Conservation (phyloP, 92 coral and sea anemone species). For the Phenganax subtilis region DNA sequence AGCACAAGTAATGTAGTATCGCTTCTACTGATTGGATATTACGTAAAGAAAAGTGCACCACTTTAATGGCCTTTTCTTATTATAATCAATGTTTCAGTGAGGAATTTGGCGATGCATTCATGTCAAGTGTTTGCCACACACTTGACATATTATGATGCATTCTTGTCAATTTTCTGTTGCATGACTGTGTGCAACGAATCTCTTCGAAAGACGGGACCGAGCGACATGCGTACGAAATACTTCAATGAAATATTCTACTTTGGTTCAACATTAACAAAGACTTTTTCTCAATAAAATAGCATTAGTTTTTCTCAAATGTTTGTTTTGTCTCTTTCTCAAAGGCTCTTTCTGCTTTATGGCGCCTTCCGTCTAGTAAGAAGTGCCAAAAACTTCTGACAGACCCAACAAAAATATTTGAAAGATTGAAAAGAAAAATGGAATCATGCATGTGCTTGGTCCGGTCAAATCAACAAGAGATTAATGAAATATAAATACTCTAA, state of each 20-base stretch:
- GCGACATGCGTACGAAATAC: background rate
- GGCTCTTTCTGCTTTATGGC: background rate
- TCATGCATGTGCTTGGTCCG: conserved; percentile 1
- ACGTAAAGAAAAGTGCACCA: no score
- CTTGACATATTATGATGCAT: background rate
- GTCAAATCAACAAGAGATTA: conserved; percentile 8
- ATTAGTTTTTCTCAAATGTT: background rate
- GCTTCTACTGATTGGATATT: no score
- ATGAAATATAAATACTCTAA: background rate
- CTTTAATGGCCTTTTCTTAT: no score
- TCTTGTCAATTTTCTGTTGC: background rate
- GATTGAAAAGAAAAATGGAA: background rate
- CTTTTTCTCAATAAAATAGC: background rate
- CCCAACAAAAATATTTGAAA: background rate
- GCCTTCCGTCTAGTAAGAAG: background rate
- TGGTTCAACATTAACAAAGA: no score
- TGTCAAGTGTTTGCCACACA: background rate
- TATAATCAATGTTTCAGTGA: no score
- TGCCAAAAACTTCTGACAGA: background rate
- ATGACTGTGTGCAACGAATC: background rate
- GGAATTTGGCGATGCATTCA: no score
- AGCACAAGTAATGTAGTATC: no score
- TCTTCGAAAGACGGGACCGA: background rate
- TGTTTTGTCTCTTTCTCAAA: background rate
- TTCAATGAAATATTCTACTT: background rate